A percentile compares a stretch with the other conserved stretches of the same genome.
phyloP scores from a whole-genome alignment of 2,888 invertebrate species.

The Phrixothrix hirtus region DNA sequence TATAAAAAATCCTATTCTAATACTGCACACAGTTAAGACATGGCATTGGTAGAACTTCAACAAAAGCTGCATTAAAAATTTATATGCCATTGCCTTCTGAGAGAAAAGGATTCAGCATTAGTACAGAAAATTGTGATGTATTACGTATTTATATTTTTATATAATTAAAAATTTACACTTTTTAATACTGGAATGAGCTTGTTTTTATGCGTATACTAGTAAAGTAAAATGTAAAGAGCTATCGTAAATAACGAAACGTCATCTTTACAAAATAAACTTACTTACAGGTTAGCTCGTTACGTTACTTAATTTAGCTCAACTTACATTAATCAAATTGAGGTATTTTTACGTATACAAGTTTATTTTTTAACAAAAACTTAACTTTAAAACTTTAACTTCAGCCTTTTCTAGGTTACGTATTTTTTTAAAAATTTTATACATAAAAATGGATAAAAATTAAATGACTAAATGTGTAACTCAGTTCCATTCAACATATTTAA shows the following conservation, averaged over 20 bases:
- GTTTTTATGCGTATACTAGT: constrained; percentile 46
- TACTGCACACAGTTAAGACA: constrained; percentile 38
- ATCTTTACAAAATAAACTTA: neutral
- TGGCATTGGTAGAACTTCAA: constrained; percentile 6
- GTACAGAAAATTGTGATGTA: constrained; percentile 25
- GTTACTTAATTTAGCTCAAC: constrained; percentile 10
- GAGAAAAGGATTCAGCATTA: constrained; percentile 15
- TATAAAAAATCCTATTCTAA: constrained; percentile 34
- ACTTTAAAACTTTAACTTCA: constrained; percentile 15
- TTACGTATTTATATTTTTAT: constrained; percentile 31
- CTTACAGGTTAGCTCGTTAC: neutral
- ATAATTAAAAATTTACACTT: constrained; percentile 30
- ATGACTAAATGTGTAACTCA: no score
- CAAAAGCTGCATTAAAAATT: neutral
- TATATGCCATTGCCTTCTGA: constrained; percentile 1
- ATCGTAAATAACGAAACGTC: constrained; percentile 5
- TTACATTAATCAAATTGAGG: constrained; percentile 55
- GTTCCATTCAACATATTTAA: no score
- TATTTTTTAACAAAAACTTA: constrained; percentile 16
- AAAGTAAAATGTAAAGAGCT: constrained; percentile 19
- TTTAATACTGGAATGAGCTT: constrained; percentile 56
- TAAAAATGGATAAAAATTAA: no score
- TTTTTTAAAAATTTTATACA: neutral
- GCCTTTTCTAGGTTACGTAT: constrained; percentile 13
- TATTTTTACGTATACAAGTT: constrained; percentile 69